Evolutionary conservation across 2,797 vertebrate species (phyloP), one percentile per base, ranked within the genome.

Genomic region (Astyanax mexicanus): DNA sequence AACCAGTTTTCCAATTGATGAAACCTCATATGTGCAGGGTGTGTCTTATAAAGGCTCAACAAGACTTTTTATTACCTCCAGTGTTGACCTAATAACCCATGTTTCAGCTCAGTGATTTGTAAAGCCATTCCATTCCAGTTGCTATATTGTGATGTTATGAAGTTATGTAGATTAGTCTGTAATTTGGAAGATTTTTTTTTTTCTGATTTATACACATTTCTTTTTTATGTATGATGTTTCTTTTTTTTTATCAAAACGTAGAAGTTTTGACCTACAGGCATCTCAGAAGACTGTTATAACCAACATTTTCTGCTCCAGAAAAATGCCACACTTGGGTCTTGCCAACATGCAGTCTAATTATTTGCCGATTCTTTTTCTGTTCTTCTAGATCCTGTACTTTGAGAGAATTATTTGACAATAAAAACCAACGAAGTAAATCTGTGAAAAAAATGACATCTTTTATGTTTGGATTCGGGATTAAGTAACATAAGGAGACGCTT

Each of bases 371-470:
- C 54, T 42, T 77, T 82, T 79, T 73, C 77, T 84, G 57, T 72
- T 64, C 51, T 10, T 74, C 67, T 67, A 80, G 35, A 69, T 70
- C 57, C 11, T 80, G 37, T 76, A 68, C 72, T 64, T 79, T 45
- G 40, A 58, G 52, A 60, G 40, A 68, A 76, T 79, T 81, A 84
- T 87, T 42, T 77, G 52, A 75, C 45, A 84, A 75, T 85, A 85
- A 87, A 79, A 61, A 7, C 3, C 38, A 65, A 76, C 57, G 40
- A 42, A 54, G 66, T 77, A 75, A 84, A 86, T 83, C 61, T 40
- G 66, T 35, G 71, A 32, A 72, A 75, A 76, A 64, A 52, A 13
- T 9, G 60, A 7, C n/a, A n/a, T 76, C 23, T 85, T 79, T 83
- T 69, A 75, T 86, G 81, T 84, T 27, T 27, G 10, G 21, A 72